Evolutionary conservation across 2,113 vertebrate species (phyloP), one percentile per base, ranked within the genome.

Genomic region (Peromyscus californicus): DNA sequence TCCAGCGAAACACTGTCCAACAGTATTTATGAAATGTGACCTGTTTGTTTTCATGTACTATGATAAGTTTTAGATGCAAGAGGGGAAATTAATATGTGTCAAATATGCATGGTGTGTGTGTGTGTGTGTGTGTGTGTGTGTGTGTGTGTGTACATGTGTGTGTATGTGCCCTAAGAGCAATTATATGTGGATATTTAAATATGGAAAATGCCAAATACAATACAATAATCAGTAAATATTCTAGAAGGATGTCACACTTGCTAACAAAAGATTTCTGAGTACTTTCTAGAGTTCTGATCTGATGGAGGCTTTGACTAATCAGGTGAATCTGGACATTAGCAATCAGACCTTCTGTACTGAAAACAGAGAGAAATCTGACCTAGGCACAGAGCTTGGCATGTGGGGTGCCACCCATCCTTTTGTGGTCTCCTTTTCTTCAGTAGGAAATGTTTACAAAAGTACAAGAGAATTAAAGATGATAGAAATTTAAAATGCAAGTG

Each of bases 401-500:
- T 10, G n/a, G 59, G 33, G 72, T 51, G 21, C 72, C 80, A 80
- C 26, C 19, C 90, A 24, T 75, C 15, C 39, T 78, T 63, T 69
- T 61, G 21, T 57, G 21, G 63, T 57, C 61, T 79, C n/a, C 76
- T 86, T 93, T 39, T 39, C 76, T 96, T 88, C 17, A 17, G 21
- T 31, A 93, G 57, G 86, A 89, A 61, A 94, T 75, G 12, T 82
- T 96, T 96, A 87, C 67, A 72, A 92, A 95, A 95, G 57, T 87
- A 92, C 45, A 61, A 94, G 51, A 86, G 36, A n/a, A 91, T 70
- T 93, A 84, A 96, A 61, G 72, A 95, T 92, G 93, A 78, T 26
- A 67, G 94, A 93, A 96, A 89, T 48, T 94, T 96, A 83, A 96
- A 92, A 96, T 91, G 89, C 57, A 83, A 95, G 67, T 89, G 33